Percentiles rank a stretch among this genome's conserved stretches.
These are phyloP conservation scores for Acrocephalus kingi DNA, from an alignment of 2,113 vertebrate genomes.

Conservation along the genomic window DNA sequence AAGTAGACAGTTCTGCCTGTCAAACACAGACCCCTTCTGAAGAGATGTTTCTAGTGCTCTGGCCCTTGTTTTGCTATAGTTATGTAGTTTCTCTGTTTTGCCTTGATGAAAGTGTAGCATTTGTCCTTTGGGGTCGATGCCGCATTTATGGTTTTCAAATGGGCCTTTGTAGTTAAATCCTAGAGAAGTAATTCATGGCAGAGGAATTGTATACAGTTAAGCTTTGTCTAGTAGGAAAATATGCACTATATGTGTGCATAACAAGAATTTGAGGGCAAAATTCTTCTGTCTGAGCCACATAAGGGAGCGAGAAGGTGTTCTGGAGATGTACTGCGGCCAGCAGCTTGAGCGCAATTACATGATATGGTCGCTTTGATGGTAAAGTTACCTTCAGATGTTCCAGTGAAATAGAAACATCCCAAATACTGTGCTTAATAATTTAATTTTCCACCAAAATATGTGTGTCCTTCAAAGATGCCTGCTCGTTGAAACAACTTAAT, in stretches of 20 bases:
- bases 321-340: background rate
- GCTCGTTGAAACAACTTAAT: background rate
- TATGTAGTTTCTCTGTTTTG: background rate
- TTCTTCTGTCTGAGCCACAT: constrained; percentile 7
- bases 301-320: background rate
- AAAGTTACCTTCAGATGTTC: constrained; percentile 7
- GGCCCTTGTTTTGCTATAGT: background rate
- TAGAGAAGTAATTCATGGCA: background rate
- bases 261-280: constrained; percentile 26
- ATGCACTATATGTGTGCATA: background rate
- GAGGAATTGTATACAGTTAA: background rate
- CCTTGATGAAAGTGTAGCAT: background rate
- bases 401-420: background rate
- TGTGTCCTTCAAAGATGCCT: background rate
- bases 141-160: background rate
- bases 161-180: constrained; percentile 15
- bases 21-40: background rate
- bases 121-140: background rate
- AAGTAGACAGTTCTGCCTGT: background rate
- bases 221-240: background rate
- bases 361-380: background rate
- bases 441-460: background rate
- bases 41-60: background rate
- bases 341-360: background rate
- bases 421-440: background rate